phyloP scores from a whole-genome alignment of 2,888 invertebrate species.

The Tridacna crocea region DNA sequence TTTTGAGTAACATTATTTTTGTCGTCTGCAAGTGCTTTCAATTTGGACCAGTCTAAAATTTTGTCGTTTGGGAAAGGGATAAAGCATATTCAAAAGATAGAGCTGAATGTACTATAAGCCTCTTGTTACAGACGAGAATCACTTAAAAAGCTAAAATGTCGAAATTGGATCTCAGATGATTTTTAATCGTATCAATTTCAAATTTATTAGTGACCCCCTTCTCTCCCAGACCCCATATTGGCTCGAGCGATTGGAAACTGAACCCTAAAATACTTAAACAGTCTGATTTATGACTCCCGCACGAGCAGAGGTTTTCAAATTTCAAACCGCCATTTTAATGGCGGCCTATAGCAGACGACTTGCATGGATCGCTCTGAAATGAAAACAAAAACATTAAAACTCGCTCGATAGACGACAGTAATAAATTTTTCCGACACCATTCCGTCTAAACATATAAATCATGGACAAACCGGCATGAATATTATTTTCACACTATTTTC shows the following conservation, averaged over 20 bases:
- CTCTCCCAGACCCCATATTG: constrained; percentile 7
- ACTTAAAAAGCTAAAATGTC: neutral
- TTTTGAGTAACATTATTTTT: neutral
- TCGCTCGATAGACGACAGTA: neutral
- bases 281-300: constrained; percentile 50
- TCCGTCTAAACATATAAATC: constrained; percentile 44
- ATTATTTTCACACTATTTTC: constrained; percentile 39
- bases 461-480: constrained; percentile 34
- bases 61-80: too few relatives aligned
- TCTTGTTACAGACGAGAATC: too few relatives aligned
- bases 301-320: constrained; percentile 45
- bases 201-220: constrained; percentile 15
- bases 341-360: constrained; percentile 49
- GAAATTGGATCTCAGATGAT: constrained; percentile 3
- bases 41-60: too few relatives aligned
- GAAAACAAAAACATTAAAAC: constrained; percentile 37
- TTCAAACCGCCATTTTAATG: constrained; percentile 43
- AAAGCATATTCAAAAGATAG: too few relatives aligned
- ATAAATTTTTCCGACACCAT: constrained; percentile 8
- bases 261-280: constrained; percentile 40
- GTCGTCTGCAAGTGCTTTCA: too few relatives aligned
- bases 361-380: constrained; percentile 42
- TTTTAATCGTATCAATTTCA: constrained; percentile 25
- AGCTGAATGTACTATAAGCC: too few relatives aligned
- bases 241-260: constrained; percentile 35